These are phyloP conservation scores for Mythimna loreyi DNA, from an alignment of 2,888 invertebrate species.

Conservation along the genomic window DNA sequence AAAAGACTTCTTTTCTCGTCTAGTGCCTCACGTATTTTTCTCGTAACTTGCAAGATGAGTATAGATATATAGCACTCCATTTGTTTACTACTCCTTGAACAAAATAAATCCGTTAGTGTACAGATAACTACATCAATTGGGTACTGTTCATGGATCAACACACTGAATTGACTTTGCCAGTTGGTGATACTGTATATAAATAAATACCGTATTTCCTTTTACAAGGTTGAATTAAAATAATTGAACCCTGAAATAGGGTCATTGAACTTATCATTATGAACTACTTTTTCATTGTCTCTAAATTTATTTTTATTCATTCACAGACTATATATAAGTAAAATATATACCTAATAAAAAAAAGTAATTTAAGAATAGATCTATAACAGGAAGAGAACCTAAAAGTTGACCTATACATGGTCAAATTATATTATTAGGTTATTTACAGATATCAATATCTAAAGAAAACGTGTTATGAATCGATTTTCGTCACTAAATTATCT, in stretches of 20 bases:
- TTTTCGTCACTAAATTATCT: not conserved
- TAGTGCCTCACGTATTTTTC: slow-evolving; percentile 16
- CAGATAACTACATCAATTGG: not conserved
- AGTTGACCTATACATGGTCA: not conserved
- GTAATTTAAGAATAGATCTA: no score
- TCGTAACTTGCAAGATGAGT: slow-evolving; percentile 10
- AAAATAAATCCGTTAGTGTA: slow-evolving; percentile 10
- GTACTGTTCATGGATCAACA: not conserved
- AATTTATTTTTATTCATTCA: not conserved
- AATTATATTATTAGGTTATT: not conserved
- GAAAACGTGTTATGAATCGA: not conserved
- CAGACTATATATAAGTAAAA: not conserved
- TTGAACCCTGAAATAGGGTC: not conserved
- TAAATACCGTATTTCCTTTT: not conserved
- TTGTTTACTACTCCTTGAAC: slow-evolving; percentile 32
- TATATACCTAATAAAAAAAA: not conserved
- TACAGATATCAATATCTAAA: not conserved
- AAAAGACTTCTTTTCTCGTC: not conserved
- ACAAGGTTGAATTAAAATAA: slow-evolving; percentile 15
- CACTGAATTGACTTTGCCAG: not conserved
- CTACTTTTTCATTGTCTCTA: not conserved
- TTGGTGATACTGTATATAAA: not conserved
- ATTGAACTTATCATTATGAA: not conserved
- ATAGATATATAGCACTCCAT: not conserved
- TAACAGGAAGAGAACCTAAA: no score